A percentile compares a stretch with the other conserved stretches of the same genome.
phyloP scores from a whole-genome alignment of 2,797 vertebrate genomes.

The Discoglossus pictus region DNA sequence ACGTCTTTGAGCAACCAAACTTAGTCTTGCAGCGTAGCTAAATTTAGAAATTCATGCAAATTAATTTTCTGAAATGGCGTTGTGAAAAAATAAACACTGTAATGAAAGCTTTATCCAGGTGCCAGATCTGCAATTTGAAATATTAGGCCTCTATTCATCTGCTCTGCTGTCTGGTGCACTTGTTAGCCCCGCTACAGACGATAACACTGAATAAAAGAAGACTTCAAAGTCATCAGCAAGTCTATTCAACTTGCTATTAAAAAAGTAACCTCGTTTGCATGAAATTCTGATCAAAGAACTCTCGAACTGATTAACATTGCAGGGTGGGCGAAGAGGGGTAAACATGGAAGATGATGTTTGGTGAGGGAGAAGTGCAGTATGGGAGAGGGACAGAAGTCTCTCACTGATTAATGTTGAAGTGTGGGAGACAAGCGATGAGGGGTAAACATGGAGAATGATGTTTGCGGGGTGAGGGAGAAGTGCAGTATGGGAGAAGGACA shows the following conservation, averaged over 20 bases:
- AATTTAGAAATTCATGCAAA: constrained; percentile 5
- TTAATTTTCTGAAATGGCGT: neutral
- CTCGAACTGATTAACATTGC: constrained; percentile 30
- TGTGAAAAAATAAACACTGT: neutral
- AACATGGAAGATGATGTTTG: constrained; percentile 11
- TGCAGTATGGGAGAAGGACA: constrained; percentile 5
- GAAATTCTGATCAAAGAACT: constrained; percentile 32
- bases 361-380: too few species aligned
- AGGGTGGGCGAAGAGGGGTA: constrained; percentile 9
- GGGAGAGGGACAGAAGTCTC: too few species aligned
- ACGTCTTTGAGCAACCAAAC: neutral
- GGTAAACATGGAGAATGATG: constrained; percentile 13
- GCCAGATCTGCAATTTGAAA: constrained; percentile 31
- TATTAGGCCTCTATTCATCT: constrained; percentile 25
- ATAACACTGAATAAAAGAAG: constrained; percentile 25
- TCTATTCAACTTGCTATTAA: constrained; percentile 28
- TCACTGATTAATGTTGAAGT: constrained; percentile 27
- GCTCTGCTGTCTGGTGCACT: constrained; percentile 16
- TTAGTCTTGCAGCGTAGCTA: neutral
- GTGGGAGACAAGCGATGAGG: constrained; percentile 7
- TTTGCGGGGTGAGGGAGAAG: too few species aligned
- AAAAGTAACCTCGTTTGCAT: constrained; percentile 28
- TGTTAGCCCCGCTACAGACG: constrained; percentile 23
- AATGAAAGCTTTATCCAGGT: constrained; percentile 24
- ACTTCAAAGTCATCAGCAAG: constrained; percentile 37